Conservation (phyloP, 2,113 vertebrate species). For the Balaeniceps rex region DNA sequence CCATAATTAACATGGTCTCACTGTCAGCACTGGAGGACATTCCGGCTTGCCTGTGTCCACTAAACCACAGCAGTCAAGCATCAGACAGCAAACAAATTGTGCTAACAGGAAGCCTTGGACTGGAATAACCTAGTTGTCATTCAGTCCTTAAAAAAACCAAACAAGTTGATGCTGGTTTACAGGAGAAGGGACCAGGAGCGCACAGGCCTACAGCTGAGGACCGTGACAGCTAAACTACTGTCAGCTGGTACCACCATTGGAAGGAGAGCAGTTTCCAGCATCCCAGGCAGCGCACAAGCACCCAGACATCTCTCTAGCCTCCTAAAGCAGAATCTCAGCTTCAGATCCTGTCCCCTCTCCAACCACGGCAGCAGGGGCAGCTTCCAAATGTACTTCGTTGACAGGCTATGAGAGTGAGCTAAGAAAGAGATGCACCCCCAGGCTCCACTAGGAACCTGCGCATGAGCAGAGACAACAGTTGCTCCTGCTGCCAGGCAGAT, state of each 20-base stretch:
- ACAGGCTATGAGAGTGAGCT: neutral
- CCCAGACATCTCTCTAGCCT: neutral
- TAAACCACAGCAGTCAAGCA: neutral
- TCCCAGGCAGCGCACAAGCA: neutral
- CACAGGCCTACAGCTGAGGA: neutral
- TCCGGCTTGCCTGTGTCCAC: neutral
- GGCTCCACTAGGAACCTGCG: neutral
- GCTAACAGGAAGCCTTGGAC: neutral
- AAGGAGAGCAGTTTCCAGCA: neutral
- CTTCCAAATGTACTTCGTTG: neutral
- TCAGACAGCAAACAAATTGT: neutral
- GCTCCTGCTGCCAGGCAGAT: neutral
- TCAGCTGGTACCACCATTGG: neutral
- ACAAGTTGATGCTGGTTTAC: neutral
- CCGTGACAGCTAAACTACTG: neutral
- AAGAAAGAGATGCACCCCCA: neutral
- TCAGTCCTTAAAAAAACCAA: neutral
- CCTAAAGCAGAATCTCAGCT: neutral
- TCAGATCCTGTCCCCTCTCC: neutral
- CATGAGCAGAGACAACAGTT: neutral
- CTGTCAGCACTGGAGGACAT: neutral
- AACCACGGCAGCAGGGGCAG: neutral
- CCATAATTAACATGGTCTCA: neutral
- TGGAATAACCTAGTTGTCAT: neutral
- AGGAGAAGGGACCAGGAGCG: neutral